A percentile compares a stretch with the other conserved stretches of the same genome.
Conservation (phyloP, 2,113 vertebrate species). For the Grus americana region DNA sequence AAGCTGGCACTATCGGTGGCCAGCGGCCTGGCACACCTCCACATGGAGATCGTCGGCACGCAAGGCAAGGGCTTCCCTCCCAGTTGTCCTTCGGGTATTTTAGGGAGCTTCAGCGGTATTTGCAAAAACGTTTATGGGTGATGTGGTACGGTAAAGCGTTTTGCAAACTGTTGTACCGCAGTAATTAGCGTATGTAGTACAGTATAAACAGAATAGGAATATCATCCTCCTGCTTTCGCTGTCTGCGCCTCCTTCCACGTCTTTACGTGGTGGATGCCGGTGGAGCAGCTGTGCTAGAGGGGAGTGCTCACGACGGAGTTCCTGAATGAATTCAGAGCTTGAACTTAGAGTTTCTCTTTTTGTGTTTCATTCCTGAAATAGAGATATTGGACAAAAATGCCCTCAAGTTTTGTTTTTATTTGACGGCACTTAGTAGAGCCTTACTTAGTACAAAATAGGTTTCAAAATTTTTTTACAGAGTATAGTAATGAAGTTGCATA, state of each 20-base stretch:
- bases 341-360: neutral
- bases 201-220: accelerated
- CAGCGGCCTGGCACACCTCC: slow-evolving; percentile 94
- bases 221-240: accelerated
- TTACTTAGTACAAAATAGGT: neutral
- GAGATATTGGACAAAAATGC: neutral
- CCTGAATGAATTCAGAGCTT: accelerated
- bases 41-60: slow-evolving; percentile 98
- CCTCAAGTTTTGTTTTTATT: neutral
- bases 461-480: accelerated
- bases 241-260: accelerated
- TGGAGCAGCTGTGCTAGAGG: neutral
- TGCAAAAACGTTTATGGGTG: neutral
- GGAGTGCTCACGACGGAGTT: accelerated
- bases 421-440: neutral
- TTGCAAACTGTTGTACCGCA: neutral
- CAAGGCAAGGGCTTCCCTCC: slow-evolving; percentile 80
- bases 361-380: neutral
- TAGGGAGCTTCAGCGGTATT: neutral
- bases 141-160: accelerated
- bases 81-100: accelerated
- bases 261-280: accelerated
- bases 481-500: neutral
- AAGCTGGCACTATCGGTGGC: slow-evolving; percentile 86
- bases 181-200: accelerated